Conservation (phyloP, 2,797 vertebrate species). For the Neosilurus mollespiculum region DNA sequence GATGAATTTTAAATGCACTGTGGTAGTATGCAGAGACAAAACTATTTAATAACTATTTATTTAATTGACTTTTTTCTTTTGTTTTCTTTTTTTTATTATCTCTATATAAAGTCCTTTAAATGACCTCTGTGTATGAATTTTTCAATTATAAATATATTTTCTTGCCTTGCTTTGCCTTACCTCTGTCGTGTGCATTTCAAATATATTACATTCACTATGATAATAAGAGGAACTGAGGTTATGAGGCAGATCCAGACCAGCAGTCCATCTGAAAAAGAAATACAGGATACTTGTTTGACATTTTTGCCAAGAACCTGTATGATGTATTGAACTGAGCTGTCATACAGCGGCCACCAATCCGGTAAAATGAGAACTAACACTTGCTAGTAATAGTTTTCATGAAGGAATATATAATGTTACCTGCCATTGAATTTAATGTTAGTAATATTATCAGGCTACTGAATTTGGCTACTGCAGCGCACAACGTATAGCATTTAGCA, state of each 20-base stretch:
- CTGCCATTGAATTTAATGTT: too few species aligned
- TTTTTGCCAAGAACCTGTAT: neutral
- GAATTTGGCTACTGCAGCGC: neutral
- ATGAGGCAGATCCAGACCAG: constrained; percentile 57
- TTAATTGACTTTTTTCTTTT: neutral
- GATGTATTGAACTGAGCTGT: neutral
- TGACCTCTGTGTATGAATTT: neutral
- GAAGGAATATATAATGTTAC: neutral
- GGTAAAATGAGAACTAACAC: neutral
- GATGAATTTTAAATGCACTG: too few species aligned
- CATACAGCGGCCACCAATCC: neutral
- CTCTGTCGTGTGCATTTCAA: constrained; percentile 69
- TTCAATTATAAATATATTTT: too few species aligned
- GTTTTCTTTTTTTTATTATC: neutral
- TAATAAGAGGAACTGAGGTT: constrained; percentile 54
- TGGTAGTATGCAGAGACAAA: too few species aligned
- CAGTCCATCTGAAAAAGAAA: constrained; percentile 45
- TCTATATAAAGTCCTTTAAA: neutral
- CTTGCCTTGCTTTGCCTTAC: constrained; percentile 53
- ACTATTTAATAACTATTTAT: neutral
- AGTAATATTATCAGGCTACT: neutral
- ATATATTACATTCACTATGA: constrained; percentile 69
- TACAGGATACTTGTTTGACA: neutral
- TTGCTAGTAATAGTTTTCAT: neutral
- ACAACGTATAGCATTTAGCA: neutral